Conservation (phyloP, 1,140 invertebrate genomes). For the Calosoma granatense region DNA sequence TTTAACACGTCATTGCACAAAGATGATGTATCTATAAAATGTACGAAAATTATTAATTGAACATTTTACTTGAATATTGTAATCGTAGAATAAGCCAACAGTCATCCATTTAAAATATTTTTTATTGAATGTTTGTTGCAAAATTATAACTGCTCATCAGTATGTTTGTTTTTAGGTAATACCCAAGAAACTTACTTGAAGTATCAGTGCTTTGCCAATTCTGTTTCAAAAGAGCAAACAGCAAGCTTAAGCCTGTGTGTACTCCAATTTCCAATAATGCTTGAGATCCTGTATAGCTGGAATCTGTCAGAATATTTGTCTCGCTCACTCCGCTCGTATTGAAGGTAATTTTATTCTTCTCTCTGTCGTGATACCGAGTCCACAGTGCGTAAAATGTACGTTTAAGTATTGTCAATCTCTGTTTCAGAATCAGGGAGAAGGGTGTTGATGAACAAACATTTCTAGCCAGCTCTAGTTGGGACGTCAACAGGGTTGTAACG, state of each 20-base stretch:
- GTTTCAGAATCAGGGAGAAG: conserved; percentile 44
- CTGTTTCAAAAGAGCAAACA: conserved; percentile 50
- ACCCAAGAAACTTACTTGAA: neutral
- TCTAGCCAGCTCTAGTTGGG: conserved; percentile 45
- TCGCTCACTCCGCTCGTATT: conserved; percentile 7
- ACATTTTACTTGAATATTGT: no score
- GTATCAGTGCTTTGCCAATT: conserved; percentile 43
- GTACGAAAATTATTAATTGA: no score
- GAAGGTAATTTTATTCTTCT: conserved; percentile 18
- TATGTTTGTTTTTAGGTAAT: no score
- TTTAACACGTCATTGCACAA: conserved; percentile 48
- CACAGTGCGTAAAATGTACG: conserved; percentile 49
- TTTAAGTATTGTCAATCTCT: conserved; percentile 48
- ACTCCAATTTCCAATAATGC: conserved; percentile 55
- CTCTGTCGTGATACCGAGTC: conserved; percentile 43
- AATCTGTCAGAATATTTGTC: conserved; percentile 15
- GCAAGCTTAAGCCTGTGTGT: conserved; percentile 48
- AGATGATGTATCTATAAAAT: conserved; percentile 29
- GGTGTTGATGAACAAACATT: conserved; percentile 43
- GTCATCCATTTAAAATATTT: no score
- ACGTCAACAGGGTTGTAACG: conserved; percentile 39
- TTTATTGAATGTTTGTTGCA: no score
- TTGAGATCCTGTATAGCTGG: conserved; percentile 36
- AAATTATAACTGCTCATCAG: no score
- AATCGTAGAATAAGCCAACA: no score